Evolutionary conservation across 1,140 invertebrate species (phyloP).

Genomic region (Sycophila sp.): DNA sequence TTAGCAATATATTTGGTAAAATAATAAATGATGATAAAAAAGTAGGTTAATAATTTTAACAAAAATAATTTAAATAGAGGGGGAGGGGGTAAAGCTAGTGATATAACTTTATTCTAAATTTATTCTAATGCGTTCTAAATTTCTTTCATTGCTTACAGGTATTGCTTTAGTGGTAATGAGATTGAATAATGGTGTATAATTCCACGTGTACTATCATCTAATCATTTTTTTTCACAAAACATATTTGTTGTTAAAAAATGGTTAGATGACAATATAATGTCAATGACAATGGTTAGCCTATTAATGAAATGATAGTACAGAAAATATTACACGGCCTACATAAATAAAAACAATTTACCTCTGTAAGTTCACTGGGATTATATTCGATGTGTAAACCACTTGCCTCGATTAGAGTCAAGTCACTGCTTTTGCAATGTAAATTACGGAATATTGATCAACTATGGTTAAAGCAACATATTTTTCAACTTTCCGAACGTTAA

Average conservation of each 20-base stretch:
- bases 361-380: slow-evolving; percentile 1
- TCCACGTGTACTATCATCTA: not conserved
- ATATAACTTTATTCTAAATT: too few relatives aligned
- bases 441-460: slow-evolving; percentile 55
- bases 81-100: too few relatives aligned
- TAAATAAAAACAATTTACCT: slow-evolving; percentile 3
- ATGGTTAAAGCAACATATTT: slow-evolving; percentile 56
- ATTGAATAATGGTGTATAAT: not conserved
- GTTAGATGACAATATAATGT: too few relatives aligned
- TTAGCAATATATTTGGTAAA: too few relatives aligned
- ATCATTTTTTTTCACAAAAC: not conserved
- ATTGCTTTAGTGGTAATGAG: not conserved
- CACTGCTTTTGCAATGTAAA: slow-evolving; percentile 51
- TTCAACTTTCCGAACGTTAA: slow-evolving; percentile 47
- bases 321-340: not conserved
- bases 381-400: slow-evolving; percentile 57
- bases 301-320: not conserved
- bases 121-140: not conserved
- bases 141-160: not conserved
- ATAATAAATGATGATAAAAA: too few relatives aligned
- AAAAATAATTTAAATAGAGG: too few relatives aligned
- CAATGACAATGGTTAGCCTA: too few relatives aligned
- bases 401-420: slow-evolving; percentile 57
- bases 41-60: too few relatives aligned
- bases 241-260: too few relatives aligned